Percentiles rank a stretch among this genome's conserved stretches.
These are phyloP conservation scores for Rostratula benghalensis DNA, from an alignment of 2,113 vertebrate genomes.

Conservation along the genomic window DNA sequence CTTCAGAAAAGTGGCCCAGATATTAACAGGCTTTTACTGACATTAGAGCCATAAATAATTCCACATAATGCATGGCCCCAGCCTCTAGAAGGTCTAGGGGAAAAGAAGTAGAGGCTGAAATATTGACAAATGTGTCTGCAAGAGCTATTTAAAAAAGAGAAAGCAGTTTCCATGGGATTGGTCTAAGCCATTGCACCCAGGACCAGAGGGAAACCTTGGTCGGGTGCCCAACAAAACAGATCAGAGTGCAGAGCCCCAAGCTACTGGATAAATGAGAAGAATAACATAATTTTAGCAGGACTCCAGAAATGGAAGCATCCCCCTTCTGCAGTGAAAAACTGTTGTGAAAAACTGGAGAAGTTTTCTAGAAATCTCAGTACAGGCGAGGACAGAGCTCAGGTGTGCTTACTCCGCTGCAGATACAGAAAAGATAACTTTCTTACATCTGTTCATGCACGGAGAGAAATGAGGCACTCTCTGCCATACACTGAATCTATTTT, in stretches of 20 bases:
- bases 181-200: neutral
- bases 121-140: slow-evolving; percentile 38
- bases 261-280: rapidly evolving
- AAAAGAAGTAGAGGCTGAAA: neutral
- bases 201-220: neutral
- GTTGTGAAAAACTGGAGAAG: neutral
- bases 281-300: neutral
- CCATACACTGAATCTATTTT: neutral
- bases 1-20: neutral
- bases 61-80: neutral
- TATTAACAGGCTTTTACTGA: neutral
- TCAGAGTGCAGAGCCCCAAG: neutral
- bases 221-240: neutral
- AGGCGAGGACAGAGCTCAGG: neutral
- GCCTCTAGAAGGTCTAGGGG: neutral
- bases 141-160: neutral
- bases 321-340: neutral
- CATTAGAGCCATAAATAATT: slow-evolving; percentile 43
- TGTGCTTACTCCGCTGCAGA: neutral
- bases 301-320: neutral
- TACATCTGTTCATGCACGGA: neutral
- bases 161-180: neutral
- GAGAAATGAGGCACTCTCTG: neutral
- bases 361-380: neutral
- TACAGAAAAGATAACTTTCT: neutral